Percentiles rank a stretch among this genome's conserved stretches.
phyloP scores from a whole-genome alignment of 2,888 invertebrate species.

The Mythimna impura region DNA sequence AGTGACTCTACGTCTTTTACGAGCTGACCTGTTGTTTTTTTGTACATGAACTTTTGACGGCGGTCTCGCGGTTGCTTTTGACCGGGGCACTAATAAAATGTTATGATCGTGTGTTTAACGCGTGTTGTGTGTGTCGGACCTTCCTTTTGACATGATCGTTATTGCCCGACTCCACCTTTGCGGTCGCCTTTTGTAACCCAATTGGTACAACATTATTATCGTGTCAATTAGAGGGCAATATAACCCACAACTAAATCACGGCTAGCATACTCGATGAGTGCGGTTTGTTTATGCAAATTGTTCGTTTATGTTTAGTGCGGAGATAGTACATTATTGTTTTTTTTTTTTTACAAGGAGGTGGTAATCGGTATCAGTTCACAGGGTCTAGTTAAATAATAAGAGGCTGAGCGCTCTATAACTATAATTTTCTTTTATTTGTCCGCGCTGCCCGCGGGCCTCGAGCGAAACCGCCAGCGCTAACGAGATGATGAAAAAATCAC shows the following conservation, averaged over 20 bases:
- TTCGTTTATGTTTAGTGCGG: constrained; percentile 63
- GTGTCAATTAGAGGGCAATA: constrained; percentile 87
- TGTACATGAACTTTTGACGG: constrained; percentile 88
- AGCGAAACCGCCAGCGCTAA: constrained; percentile 83
- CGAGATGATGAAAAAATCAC: constrained; percentile 81
- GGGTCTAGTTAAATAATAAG: constrained; percentile 89
- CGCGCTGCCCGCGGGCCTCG: constrained; percentile 77
- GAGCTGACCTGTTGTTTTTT: constrained; percentile 87
- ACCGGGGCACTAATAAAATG: constrained; percentile 90
- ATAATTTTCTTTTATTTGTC: constrained; percentile 87
- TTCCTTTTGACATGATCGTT: constrained; percentile 90
- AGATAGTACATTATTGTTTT: constrained; percentile 69
- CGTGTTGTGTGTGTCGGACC: constrained; percentile 89
- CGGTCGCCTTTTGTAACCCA: constrained; percentile 87
- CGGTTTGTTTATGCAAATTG: constrained; percentile 77
- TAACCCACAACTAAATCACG: constrained; percentile 82
- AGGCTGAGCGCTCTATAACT: constrained; percentile 86
- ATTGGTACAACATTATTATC: constrained; percentile 88
- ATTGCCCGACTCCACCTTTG: constrained; percentile 86
- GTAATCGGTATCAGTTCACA: constrained; percentile 84
- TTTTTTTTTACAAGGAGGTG: constrained; percentile 77
- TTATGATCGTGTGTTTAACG: constrained; percentile 91
- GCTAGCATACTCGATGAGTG: constrained; percentile 76
- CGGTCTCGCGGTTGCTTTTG: constrained; percentile 89
- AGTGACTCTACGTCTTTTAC: constrained; percentile 87